Conservation (phyloP, 2,797 vertebrate species). For the Discoglossus pictus region DNA sequence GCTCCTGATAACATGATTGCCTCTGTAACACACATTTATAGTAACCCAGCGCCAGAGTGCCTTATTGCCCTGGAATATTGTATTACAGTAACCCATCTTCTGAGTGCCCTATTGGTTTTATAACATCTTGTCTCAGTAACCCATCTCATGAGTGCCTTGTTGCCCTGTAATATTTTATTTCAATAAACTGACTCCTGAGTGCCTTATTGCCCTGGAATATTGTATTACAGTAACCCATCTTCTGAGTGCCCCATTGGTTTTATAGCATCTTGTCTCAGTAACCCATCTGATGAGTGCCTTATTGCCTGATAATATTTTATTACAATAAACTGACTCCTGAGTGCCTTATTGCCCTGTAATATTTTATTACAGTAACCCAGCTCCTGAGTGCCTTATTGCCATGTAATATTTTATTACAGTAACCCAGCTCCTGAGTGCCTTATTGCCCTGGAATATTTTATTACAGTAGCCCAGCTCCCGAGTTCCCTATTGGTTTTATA, state of each 20-base stretch:
- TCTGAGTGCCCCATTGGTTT: no score
- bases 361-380: slow-evolving; percentile 25
- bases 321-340: slow-evolving; percentile 26
- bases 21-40: not conserved
- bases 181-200: slow-evolving; percentile 20
- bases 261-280: no score
- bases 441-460: slow-evolving; percentile 6
- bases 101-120: no score
- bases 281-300: not conserved
- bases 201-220: slow-evolving; percentile 16
- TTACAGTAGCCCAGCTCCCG: slow-evolving; percentile 1
- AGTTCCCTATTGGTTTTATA: slow-evolving; percentile 1
- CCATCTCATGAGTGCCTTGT: no score
- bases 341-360: slow-evolving; percentile 10
- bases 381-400: slow-evolving; percentile 24
- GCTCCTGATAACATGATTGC: not conserved
- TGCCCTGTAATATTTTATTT: slow-evolving; percentile 7
- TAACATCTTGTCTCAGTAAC: no score
- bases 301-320: slow-evolving; percentile 27
- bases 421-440: not conserved
- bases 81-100: slow-evolving; percentile 15
- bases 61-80: not conserved
- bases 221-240: slow-evolving; percentile 16
- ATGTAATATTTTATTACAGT: slow-evolving; percentile 7
- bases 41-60: not conserved